Conservation (phyloP, 2,797 vertebrate species). For the Phrynocephalus forsythii region DNA sequence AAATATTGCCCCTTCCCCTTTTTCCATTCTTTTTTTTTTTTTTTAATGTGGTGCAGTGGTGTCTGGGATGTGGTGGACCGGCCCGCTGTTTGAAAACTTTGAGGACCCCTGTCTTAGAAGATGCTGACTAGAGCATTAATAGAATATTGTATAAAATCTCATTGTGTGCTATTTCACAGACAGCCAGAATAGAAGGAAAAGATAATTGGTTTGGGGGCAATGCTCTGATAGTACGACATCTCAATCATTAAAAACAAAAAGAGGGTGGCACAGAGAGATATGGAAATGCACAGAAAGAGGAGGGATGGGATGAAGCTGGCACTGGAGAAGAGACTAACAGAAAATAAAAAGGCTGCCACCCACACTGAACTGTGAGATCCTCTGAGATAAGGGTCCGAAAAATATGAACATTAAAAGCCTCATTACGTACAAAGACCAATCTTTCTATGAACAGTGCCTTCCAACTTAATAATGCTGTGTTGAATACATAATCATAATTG, state of each 20-base stretch:
- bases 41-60: too few relatives aligned
- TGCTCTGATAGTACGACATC: slow-evolving; percentile 56
- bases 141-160: slow-evolving; percentile 44
- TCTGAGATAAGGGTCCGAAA: neutral
- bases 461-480: slow-evolving; percentile 26
- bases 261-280: slow-evolving; percentile 20
- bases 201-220: slow-evolving; percentile 56
- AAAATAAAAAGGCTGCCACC: slow-evolving; percentile 19
- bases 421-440: neutral
- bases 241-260: slow-evolving; percentile 50
- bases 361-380: neutral
- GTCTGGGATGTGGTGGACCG: too few relatives aligned
- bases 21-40: too few relatives aligned
- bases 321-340: neutral
- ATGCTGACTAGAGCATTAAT: slow-evolving; percentile 62
- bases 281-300: slow-evolving; percentile 12
- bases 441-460: neutral
- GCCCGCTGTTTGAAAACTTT: too few relatives aligned
- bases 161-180: slow-evolving; percentile 56
- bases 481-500: slow-evolving; percentile 24
- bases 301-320: neutral
- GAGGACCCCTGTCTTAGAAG: slow-evolving; percentile 56
- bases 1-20: too few relatives aligned
- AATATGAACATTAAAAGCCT: neutral
- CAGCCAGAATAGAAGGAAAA: slow-evolving; percentile 29